Conservation (phyloP, 2,888 invertebrate species). For the Tenodera sinensis region DNA sequence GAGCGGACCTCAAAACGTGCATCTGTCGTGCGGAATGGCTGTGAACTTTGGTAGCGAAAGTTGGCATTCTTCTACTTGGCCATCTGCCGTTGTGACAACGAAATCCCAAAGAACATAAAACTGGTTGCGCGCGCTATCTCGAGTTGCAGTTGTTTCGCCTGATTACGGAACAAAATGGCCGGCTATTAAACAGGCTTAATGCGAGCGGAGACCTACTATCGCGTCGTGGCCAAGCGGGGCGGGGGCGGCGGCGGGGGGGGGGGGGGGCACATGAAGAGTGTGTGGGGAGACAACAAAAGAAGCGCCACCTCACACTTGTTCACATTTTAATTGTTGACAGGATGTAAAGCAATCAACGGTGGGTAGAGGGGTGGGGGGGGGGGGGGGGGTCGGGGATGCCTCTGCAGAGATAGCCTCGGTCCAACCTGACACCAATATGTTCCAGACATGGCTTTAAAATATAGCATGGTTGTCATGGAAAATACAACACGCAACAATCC, state of each 20-base stretch:
- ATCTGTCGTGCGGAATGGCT: too few species aligned
- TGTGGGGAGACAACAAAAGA: neutral
- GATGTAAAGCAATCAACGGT: too few species aligned
- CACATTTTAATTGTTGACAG: too few species aligned
- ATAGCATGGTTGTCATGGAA: neutral
- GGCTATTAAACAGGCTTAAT: conserved; percentile 15
- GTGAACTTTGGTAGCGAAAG: too few species aligned
- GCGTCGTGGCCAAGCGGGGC: neutral
- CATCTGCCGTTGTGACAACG: neutral
- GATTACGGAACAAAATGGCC: conserved; percentile 3
- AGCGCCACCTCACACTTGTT: too few species aligned
- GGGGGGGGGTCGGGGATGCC: too few species aligned
- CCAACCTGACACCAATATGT: neutral
- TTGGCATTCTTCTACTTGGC: too few species aligned
- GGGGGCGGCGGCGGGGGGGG: too few species aligned
- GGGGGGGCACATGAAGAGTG: neutral
- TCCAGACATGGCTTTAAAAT: neutral
- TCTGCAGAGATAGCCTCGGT: neutral
- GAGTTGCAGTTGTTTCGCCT: neutral
- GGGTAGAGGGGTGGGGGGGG: too few species aligned
- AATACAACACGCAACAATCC: too few species aligned
- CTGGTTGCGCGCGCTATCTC: neutral
- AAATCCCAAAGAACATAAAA: neutral
- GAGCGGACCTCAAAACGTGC: too few species aligned
- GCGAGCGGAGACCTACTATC: neutral